Percentiles rank a stretch among this genome's conserved stretches.
phyloP scores from a whole-genome alignment of 1,140 invertebrate genomes.

The Ceratitis capitata region DNA sequence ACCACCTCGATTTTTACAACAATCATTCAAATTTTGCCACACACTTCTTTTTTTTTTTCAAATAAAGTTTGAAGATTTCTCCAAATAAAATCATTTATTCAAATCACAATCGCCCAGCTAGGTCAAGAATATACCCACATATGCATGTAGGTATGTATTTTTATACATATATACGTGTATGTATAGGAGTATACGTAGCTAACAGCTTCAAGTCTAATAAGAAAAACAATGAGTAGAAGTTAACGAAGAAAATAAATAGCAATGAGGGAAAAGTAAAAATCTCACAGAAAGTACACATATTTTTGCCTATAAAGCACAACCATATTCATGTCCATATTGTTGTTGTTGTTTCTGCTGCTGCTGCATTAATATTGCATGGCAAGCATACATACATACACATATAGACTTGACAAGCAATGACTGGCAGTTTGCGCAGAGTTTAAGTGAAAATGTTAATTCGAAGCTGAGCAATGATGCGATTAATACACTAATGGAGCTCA shows the following conservation, averaged over 20 bases:
- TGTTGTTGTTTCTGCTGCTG: no score
- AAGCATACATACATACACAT: no score
- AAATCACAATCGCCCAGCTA: neutral
- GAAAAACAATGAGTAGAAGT: neutral
- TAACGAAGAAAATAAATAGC: neutral
- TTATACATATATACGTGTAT: no score
- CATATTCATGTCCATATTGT: no score
- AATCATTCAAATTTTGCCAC: no score
- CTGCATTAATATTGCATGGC: neutral
- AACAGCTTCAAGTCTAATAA: neutral
- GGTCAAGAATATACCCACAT: no score
- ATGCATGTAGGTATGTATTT: no score
- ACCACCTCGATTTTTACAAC: no score
- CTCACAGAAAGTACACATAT: neutral
- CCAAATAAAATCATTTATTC: neutral
- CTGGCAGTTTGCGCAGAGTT: neutral
- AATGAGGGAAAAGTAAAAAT: neutral
- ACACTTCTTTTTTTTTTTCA: no score
- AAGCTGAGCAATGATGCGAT: neutral
- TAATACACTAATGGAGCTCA: neutral
- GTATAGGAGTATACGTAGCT: no score
- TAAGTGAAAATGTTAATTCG: slow-evolving; percentile 8
- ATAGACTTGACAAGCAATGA: no score
- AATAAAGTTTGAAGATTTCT: neutral
- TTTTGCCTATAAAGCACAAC: neutral